A percentile compares a stretch with the other conserved stretches of the same genome.
phyloP scores from a whole-genome alignment of 2,113 vertebrate species.

The Sorex araneus region DNA sequence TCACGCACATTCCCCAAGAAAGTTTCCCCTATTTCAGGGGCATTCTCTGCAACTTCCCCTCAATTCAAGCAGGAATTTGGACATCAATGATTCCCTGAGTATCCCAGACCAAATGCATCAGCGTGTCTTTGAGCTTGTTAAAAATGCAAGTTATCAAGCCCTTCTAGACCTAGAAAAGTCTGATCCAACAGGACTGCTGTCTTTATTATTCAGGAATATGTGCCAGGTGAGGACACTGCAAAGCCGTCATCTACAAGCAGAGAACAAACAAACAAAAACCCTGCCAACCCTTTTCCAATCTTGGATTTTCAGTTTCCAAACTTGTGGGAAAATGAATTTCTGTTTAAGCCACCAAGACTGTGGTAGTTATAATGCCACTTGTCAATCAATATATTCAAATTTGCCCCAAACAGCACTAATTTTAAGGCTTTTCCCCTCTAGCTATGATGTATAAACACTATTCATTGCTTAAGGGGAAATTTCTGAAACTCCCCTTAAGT shows the following conservation, averaged over 20 bases:
- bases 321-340: neutral
- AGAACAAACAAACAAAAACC: neutral
- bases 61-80: neutral
- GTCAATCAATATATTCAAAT: neutral
- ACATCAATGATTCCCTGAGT: neutral
- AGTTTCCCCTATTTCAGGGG: neutral
- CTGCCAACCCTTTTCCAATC: neutral
- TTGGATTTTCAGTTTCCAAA: neutral
- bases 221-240: neutral
- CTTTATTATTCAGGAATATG: neutral
- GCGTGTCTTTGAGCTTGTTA: neutral
- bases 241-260: neutral
- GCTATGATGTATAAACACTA: neutral
- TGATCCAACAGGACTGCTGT: neutral
- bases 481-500: constrained; percentile 39
- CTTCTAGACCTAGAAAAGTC: neutral
- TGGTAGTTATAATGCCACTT: neutral
- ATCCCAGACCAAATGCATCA: neutral
- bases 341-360: neutral
- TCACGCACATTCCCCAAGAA: too few species aligned
- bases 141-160: neutral
- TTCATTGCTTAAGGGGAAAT: neutral
- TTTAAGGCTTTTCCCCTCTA: neutral
- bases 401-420: neutral
- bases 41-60: neutral